Evolutionary conservation across 1,140 invertebrate genomes (phyloP).

Genomic region (Sminthurinus signatus): DNA sequence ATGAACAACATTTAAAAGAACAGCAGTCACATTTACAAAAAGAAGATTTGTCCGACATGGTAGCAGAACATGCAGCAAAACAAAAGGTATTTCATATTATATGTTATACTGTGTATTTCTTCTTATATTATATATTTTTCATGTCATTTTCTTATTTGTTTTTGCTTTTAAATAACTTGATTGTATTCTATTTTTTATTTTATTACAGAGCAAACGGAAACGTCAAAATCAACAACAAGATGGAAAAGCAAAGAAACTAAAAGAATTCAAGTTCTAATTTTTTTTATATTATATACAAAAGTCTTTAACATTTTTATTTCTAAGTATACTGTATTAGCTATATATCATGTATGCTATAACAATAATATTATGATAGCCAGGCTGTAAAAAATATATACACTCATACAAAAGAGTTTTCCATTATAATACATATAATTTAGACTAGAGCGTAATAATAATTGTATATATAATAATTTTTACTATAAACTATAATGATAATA

Average conservation of each 20-base stretch:
- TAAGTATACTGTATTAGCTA: too few species aligned
- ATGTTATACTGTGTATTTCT: slow-evolving; percentile 19
- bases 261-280: slow-evolving; percentile 91
- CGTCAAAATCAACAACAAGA: slow-evolving; percentile 75
- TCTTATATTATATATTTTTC: neutral
- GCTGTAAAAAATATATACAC: too few species aligned
- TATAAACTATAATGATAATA: too few species aligned
- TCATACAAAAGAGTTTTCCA: too few species aligned
- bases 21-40: slow-evolving; percentile 78
- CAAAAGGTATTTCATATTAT: too few species aligned
- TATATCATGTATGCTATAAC: too few species aligned
- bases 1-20: slow-evolving; percentile 92
- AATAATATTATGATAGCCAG: too few species aligned
- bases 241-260: slow-evolving; percentile 89
- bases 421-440: too few species aligned
- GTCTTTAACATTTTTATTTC: too few species aligned
- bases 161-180: neutral
- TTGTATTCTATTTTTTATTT: slow-evolving; percentile 10
- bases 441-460: too few species aligned
- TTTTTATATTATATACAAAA: slow-evolving; percentile 2
- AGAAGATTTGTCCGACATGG: slow-evolving; percentile 97
- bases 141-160: neutral
- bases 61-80: slow-evolving; percentile 92
- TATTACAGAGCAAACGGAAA: slow-evolving; percentile 81
- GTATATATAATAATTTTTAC: too few species aligned